Evolutionary conservation across 2,797 vertebrate species (phyloP), one percentile per base, ranked within the genome.

Genomic region (Diplodus sargus): DNA sequence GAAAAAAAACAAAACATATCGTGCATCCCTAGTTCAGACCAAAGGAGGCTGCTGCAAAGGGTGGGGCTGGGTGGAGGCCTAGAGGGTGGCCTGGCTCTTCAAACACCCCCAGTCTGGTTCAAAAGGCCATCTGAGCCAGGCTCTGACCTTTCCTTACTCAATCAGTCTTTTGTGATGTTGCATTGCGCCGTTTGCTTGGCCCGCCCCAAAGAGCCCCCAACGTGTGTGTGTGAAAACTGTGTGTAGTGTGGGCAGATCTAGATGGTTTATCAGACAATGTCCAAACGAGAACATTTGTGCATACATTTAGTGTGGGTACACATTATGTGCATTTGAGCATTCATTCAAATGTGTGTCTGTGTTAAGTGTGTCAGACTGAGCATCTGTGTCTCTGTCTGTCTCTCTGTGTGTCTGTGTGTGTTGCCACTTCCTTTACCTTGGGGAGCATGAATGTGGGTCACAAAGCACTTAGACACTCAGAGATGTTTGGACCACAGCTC

Each of bases 91-190:
- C 83, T 66, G 66, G 85, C 81, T 93, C 88, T 94, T 94, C 92
- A 95, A 94, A 94, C 86, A 91, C 76, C 89, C 86, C 85, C 85
- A 80, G 76, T 84, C 83, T 89, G 86, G 90, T 93, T 94, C 87
- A 93, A 94, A 94, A 93, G 87, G 90, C 85, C 91, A 90, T 89
- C 77, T 81, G 85, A 92, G 85, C 85, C 78, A 64, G 73, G 78
- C 90, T 78, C 80, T 94, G 93, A 95, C 94, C 93, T 95, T 94
- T 94, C 81, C 62, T 74, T 58, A 83, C 90, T 90, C 89, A 91
- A 93, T 90, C 90, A 82, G 83, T 76, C 88, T 86, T 87, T 93
- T 89, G 85, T 88, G 85, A 86, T 68, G 73, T 83, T 83, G 88
- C 79, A 86, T 64, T 78, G 81, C 66, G 16, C 79, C 47, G 74